Conservation (phyloP, 2,888 invertebrate species). For the Timandra comae region DNA sequence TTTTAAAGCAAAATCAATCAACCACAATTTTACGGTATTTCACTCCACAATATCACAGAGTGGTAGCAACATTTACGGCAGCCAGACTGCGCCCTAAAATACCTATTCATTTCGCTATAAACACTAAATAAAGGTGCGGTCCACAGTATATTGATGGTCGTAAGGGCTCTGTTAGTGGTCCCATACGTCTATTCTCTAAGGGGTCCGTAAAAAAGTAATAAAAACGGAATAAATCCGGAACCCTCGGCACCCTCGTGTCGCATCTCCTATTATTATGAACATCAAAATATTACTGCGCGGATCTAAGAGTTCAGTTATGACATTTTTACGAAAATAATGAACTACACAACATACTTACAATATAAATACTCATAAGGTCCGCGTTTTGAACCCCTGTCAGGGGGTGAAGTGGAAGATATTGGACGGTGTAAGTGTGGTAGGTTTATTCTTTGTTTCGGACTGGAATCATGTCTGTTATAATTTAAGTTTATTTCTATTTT, state of each 20-base stretch:
- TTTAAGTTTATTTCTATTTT: too few species aligned
- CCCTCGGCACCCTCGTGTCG: slow-evolving; percentile 48
- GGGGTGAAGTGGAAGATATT: too few species aligned
- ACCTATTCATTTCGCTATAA: slow-evolving; percentile 25
- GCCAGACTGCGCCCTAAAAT: slow-evolving; percentile 10
- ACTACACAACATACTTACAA: slow-evolving; percentile 18
- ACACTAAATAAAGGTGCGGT: slow-evolving; percentile 35
- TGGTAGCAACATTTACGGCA: slow-evolving; percentile 4
- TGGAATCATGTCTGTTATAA: too few species aligned
- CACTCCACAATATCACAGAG: slow-evolving; percentile 4
- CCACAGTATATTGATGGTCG: slow-evolving; percentile 37
- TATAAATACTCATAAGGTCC: too few species aligned
- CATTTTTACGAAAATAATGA: slow-evolving; percentile 34
- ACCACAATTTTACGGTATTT: slow-evolving; percentile 4
- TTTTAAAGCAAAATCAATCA: too few species aligned
- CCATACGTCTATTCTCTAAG: slow-evolving; percentile 39
- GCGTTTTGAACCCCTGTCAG: too few species aligned
- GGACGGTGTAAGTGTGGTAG: too few species aligned
- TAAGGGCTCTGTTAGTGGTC: slow-evolving; percentile 45
- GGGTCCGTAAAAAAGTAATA: slow-evolving; percentile 72
- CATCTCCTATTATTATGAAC: slow-evolving; percentile 65
- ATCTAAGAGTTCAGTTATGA: slow-evolving; percentile 27
- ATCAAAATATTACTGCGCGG: slow-evolving; percentile 59
- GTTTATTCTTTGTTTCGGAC: too few species aligned
- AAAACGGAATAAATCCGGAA: slow-evolving; percentile 68